Evolutionary conservation across 2,888 invertebrate species (phyloP), one percentile per base, ranked within the genome.

Genomic region (Pyralis farinalis): DNA sequence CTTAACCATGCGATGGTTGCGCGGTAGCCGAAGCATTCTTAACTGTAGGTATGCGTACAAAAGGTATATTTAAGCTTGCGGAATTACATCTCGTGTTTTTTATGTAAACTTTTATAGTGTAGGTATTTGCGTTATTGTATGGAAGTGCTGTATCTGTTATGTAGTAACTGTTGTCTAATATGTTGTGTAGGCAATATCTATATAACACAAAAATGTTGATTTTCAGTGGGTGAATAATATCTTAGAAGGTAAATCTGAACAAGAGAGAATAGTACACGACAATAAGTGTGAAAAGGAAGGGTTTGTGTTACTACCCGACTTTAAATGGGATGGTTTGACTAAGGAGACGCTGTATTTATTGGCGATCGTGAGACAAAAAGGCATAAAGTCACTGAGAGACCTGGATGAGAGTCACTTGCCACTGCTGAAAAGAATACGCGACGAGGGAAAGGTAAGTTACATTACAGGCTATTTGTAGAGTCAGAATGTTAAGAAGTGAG

Each of bases 211-310:
- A 34, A 31, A 11, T 40, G 16, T 42, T 46, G 27, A 37, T 52
- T 21, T 92, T 11, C 82, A 98, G 96, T 99, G 99, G 99, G 95
- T 99, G 0, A 95, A 96, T 76, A 99, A 99, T 75, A 97, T 99
- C 47, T 77, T 99, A 38, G 95, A 97, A 41, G 97, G 97, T 63
- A 96, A 95, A 72, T 93, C 94, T 34, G 99, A 99, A 87, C 87
- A 90, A 1, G 98, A 99, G 12, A 92, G 97, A 49, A 94, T 99
- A 34, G 90, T 98, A 4, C 95, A 92, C 71, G 59, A 90, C 3
- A 90, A 91, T 55, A 72, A 72, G 58, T 93, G 96, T 69, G 92
- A 94, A 1, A 91, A 92, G 32, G 92, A 82, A 47, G 98, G 98
- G 0, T 99, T 98, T 71, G 88, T 99, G 8, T 78, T 99, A 8